These are phyloP conservation scores for Sternarchorhynchus goeldii DNA, from an alignment of 2,797 vertebrate genomes.

Conservation along the genomic window DNA sequence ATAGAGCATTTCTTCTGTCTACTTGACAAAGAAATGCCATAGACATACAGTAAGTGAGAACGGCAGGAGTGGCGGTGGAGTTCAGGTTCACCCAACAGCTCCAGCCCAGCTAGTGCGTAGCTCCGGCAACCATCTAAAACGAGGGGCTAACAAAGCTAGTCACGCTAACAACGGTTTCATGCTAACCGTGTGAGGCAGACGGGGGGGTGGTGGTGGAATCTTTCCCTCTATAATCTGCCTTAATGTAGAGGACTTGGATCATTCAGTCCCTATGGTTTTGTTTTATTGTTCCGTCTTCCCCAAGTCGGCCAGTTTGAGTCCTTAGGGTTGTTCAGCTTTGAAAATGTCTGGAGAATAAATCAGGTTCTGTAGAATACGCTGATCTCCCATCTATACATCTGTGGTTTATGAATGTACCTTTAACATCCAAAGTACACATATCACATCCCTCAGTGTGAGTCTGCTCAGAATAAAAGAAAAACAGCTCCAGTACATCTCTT, in stretches of 20 bases:
- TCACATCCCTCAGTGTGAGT: not conserved
- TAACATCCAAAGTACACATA: not conserved
- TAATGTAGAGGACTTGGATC: not conserved
- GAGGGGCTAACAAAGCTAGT: constrained; percentile 68
- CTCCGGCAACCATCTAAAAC: constrained; percentile 63
- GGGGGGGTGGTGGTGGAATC: not conserved
- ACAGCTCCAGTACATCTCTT: not conserved
- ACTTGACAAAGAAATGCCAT: not conserved
- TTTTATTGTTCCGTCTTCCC: not conserved
- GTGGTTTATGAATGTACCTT: not conserved
- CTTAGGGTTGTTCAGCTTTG: not conserved
- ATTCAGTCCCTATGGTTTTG: not conserved
- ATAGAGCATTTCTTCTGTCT: not conserved
- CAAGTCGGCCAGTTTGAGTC: not conserved
- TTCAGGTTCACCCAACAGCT: constrained; percentile 4
- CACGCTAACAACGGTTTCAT: constrained; percentile 66
- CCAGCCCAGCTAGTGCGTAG: constrained; percentile 54
- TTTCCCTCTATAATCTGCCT: not conserved
- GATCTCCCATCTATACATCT: not conserved
- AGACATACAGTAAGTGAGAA: not conserved
- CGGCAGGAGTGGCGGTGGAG: not conserved
- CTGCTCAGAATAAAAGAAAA: not conserved
- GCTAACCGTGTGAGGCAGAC: constrained; percentile 51
- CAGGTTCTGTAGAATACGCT: constrained; percentile 1
- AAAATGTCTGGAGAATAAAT: not conserved